Evolutionary conservation across 37 sponge, comb jelly and placozoan species (phyloP), one percentile per base, ranked within the genome.

Genomic region (Theonella swinhoei): DNA sequence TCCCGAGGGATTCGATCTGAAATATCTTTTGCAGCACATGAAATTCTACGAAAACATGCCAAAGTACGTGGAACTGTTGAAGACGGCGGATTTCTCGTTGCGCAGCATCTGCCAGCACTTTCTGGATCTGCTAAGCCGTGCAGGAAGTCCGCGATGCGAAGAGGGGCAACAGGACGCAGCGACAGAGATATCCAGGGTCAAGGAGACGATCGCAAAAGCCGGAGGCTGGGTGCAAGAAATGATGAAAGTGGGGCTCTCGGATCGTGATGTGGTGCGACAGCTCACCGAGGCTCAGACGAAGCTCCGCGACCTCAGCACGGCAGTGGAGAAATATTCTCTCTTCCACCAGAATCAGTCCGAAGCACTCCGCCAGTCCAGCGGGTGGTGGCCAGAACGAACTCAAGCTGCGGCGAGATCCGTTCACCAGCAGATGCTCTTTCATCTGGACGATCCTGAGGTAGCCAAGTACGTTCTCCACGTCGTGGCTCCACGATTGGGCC

Each of bases 11-110:
- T 89, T 67, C 41, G 84, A 89, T 34, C 60, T 84, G 58, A 84
- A 89, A 75, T 84, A 89, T 62, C 80, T 89, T 7, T 80, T 89
- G 40, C 90, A 89, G 59, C 90, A 89, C 68, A 89, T 89, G 26
- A 89, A 88, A 40, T 88, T 82, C 59, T 88, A 88, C 68, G 88
- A 88, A 64, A 88, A 88, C 43, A 88, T 88, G 35, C 78, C 88
- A 1, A 71, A 83, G 35, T 88, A 88, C 61, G 83, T 83, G 24
- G 68, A 82, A 20, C 82, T 88, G 39, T 65, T 88, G 1, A 36
- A 54, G 4, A 43, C 72, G 62, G 90, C 83, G 35, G 85, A 88
- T 43, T 88, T 77, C 65, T 77, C 77, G 43, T 72, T 88, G 61
- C 69, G 78, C 47, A 64, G 74, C 28, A 88, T 83, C 14, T 88